Conservation (phyloP, 1,140 invertebrate species). For the Drosophila pachea region DNA sequence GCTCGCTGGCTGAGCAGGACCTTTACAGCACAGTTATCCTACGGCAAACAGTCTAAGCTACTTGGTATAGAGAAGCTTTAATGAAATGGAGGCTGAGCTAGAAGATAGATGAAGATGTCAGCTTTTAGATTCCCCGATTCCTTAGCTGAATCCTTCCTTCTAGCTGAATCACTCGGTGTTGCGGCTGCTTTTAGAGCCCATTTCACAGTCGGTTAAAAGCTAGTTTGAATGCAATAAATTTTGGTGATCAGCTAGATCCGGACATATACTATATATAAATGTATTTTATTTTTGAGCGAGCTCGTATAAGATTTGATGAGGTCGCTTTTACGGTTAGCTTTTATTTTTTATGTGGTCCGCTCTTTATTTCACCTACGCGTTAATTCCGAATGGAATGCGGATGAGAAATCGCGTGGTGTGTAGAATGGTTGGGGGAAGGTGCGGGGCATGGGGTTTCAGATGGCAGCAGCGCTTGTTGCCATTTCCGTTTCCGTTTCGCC, state of each 20-base stretch:
- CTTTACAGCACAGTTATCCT: no score
- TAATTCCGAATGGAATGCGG: not conserved
- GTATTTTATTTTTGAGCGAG: conserved; percentile 3
- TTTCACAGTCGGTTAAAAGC: not conserved
- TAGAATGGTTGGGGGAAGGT: no score
- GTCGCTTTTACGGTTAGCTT: conserved; percentile 18
- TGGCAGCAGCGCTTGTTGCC: conserved; percentile 63
- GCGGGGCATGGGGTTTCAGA: not conserved
- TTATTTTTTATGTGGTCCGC: conserved; percentile 8
- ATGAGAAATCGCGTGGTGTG: not conserved
- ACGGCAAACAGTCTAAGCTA: no score
- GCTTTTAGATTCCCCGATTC: no score
- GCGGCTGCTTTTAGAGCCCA: not conserved
- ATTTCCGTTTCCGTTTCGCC: conserved; percentile 73
- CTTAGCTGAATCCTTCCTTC: no score
- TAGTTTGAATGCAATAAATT: not conserved
- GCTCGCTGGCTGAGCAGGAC: no score
- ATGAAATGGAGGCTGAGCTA: no score
- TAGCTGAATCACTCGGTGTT: no score
- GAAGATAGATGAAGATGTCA: no score
- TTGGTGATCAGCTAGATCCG: not conserved
- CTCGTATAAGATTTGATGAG: conserved; percentile 12
- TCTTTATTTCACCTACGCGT: conserved; percentile 25
- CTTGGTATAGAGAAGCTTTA: no score
- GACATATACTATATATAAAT: not conserved